Evolutionary conservation across 2,888 invertebrate species (phyloP).

Genomic region (Melanostoma mellinum): DNA sequence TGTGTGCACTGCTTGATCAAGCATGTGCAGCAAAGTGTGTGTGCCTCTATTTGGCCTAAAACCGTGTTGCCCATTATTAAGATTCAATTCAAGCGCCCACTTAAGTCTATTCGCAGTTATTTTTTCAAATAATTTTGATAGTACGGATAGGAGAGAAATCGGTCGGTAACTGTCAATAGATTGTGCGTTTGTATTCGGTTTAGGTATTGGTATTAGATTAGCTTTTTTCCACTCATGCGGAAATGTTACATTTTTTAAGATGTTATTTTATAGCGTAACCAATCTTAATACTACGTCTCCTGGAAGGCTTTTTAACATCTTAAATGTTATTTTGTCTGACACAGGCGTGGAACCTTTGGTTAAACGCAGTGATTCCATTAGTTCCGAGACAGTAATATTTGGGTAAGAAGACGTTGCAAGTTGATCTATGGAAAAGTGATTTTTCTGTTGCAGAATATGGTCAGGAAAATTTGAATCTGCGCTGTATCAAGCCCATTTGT

Average conservation of each 20-base stretch:
- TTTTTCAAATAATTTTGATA: constrained; percentile 16
- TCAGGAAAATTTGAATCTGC: background rate
- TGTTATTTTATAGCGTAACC: background rate
- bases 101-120: constrained; percentile 11
- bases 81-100: too few species aligned
- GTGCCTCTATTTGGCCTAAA: too few species aligned
- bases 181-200: background rate
- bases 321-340: constrained; percentile 18
- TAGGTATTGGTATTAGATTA: constrained; percentile 2
- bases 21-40: too few species aligned
- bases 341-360: constrained; percentile 18
- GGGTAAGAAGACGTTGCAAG: too few species aligned
- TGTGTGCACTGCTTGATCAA: too few species aligned
- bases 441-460: background rate
- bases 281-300: background rate
- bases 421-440: too few species aligned
- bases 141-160: background rate
- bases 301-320: constrained; percentile 18
- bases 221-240: constrained; percentile 29
- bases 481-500: too few species aligned
- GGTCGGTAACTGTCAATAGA: background rate
- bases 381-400: background rate
- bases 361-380: background rate
- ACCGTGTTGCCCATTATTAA: too few species aligned
- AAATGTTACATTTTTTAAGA: background rate